Percentiles rank a stretch among this genome's conserved stretches.
Conservation (phyloP, 2,888 invertebrate genomes). For the Zelleria hepariella region DNA sequence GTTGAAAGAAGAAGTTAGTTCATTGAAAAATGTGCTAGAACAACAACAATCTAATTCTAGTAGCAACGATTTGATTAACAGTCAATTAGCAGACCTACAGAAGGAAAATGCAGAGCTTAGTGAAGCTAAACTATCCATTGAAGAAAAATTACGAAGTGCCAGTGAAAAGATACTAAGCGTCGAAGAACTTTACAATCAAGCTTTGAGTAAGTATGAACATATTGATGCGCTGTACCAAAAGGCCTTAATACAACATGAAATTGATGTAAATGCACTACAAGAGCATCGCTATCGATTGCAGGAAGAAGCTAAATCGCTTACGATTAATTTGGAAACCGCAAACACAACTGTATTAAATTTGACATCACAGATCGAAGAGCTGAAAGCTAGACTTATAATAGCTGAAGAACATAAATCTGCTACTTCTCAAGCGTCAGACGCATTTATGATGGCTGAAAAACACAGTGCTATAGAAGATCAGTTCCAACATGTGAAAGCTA, state of each 20-base stretch:
- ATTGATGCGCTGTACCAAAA: not conserved
- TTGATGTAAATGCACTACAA: not conserved
- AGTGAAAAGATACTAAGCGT: not conserved
- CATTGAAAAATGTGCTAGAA: slow-evolving; percentile 34
- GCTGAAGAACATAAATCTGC: slow-evolving; percentile 17
- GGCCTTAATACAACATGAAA: not conserved
- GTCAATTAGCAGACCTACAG: not conserved
- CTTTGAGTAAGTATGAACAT: not conserved
- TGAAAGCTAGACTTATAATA: not conserved
- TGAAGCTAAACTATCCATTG: not conserved
- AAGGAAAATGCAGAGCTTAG: not conserved
- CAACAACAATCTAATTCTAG: not conserved
- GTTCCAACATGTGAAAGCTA: slow-evolving; percentile 30
- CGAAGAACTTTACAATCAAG: not conserved
- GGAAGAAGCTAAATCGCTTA: slow-evolving; percentile 25
- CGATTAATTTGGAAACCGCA: slow-evolving; percentile 24
- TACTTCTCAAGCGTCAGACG: slow-evolving; percentile 8
- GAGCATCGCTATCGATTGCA: slow-evolving; percentile 19
- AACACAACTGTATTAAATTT: slow-evolving; percentile 2
- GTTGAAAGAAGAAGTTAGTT: slow-evolving; percentile 37
- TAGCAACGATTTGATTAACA: not conserved
- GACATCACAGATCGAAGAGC: not conserved
- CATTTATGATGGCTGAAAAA: not conserved
- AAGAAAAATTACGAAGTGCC: not conserved
- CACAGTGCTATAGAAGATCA: slow-evolving; percentile 32